These are phyloP conservation scores for Platichthys flesus DNA, from an alignment of 2,113 vertebrate species.

Conservation along the genomic window DNA sequence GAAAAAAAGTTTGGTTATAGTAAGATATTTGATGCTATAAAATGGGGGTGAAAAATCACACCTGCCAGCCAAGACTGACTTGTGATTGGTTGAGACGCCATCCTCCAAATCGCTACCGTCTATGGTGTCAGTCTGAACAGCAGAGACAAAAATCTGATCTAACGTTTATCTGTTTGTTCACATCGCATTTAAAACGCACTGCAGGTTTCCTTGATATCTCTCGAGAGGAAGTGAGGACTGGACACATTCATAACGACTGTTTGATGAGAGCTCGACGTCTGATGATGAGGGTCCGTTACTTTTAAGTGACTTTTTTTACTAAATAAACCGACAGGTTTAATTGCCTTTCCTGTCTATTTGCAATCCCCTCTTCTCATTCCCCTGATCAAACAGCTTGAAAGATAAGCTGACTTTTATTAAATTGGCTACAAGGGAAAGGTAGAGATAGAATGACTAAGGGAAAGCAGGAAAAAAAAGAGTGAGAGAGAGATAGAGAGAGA, in stretches of 20 bases:
- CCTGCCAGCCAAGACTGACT: neutral
- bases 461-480: slow-evolving; percentile 14
- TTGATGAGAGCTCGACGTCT: slow-evolving; percentile 27
- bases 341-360: slow-evolving; percentile 33
- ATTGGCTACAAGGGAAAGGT: slow-evolving; percentile 49
- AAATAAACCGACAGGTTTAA: slow-evolving; percentile 16
- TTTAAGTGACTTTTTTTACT: slow-evolving; percentile 5
- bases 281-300: slow-evolving; percentile 28
- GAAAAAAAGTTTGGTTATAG: no score
- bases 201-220: neutral
- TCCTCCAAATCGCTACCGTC: no score
- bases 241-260: slow-evolving; percentile 8
- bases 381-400: slow-evolving; percentile 64
- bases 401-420: slow-evolving; percentile 77
- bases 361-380: slow-evolving; percentile 37
- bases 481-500: slow-evolving; percentile 3
- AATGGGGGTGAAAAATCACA: neutral
- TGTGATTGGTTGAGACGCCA: no score
- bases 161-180: slow-evolving; percentile 31
- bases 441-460: slow-evolving; percentile 32
- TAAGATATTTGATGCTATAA: no score
- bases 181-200: neutral
- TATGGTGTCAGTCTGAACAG: no score
- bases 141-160: neutral
- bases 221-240: neutral